Evolutionary conservation across 2,113 vertebrate species (phyloP).

Genomic region (Dipodomys merriami): DNA sequence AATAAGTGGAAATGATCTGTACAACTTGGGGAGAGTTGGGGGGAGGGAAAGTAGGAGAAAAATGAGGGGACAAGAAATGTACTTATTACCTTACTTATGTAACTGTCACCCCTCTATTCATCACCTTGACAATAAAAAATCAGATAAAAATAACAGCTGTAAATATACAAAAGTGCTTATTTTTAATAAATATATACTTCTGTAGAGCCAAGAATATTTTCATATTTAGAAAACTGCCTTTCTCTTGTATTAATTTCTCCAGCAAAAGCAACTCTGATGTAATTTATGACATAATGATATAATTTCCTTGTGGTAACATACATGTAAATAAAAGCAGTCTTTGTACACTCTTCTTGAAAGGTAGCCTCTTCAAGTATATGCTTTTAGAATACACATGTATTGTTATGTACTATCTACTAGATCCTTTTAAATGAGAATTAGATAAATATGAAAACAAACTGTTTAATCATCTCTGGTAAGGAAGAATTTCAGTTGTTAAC

Average conservation of each 20-base stretch:
- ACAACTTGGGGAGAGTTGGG: no score
- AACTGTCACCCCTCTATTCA: no score
- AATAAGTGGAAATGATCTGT: no score
- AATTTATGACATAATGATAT: not conserved
- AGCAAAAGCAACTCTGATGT: not conserved
- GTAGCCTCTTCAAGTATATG: not conserved
- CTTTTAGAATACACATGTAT: not conserved
- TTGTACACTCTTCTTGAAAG: not conserved
- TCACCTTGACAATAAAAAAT: no score
- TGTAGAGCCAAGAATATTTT: not conserved
- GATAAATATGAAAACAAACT: not conserved
- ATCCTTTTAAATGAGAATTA: not conserved
- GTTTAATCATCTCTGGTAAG: constrained; percentile 4
- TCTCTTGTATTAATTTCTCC: not conserved
- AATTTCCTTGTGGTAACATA: not conserved
- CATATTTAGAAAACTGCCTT: not conserved
- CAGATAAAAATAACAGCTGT: not conserved
- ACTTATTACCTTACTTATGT: no score
- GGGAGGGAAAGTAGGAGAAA: no score
- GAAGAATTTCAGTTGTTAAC: not conserved
- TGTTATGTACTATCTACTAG: not conserved
- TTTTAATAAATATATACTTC: not conserved
- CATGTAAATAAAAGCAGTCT: not conserved
- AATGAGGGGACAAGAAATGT: no score
- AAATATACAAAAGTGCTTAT: not conserved